Conservation (phyloP, 2,888 invertebrate genomes). For the Punctoribates punctum region DNA sequence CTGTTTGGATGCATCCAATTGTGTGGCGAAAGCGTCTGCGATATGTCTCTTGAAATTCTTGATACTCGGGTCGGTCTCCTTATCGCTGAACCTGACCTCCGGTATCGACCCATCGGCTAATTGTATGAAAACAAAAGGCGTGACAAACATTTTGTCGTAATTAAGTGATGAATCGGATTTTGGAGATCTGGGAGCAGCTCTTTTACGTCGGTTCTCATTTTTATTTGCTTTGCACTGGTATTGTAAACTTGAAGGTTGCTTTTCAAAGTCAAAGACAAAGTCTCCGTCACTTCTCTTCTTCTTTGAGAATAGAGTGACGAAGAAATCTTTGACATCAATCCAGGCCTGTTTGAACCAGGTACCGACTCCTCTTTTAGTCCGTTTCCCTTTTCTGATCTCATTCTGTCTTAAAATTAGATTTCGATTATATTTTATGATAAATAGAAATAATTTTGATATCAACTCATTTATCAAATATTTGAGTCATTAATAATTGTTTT, state of each 20-base stretch:
- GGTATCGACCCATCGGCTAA: slow-evolving; percentile 46
- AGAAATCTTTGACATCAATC: slow-evolving; percentile 39
- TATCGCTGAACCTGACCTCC: slow-evolving; percentile 47
- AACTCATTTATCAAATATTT: neutral
- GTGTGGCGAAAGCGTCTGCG: slow-evolving; percentile 46
- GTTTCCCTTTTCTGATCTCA: neutral
- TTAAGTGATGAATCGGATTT: neutral
- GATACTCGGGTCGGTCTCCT: slow-evolving; percentile 44
- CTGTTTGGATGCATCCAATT: slow-evolving; percentile 43
- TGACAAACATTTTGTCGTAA: slow-evolving; percentile 37
- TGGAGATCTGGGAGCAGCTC: neutral
- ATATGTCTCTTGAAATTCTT: slow-evolving; percentile 48
- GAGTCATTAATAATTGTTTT: neutral
- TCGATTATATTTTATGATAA: neutral
- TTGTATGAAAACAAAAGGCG: slow-evolving; percentile 48
- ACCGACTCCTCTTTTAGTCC: slow-evolving; percentile 2
- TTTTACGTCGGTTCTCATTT: neutral
- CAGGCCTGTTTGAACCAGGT: slow-evolving; percentile 39
- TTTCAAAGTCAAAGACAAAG: slow-evolving; percentile 29
- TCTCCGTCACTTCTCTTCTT: neutral
- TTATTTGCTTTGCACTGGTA: slow-evolving; percentile 9
- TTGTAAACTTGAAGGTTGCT: neutral
- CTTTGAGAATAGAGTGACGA: slow-evolving; percentile 34
- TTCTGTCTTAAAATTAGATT: neutral
- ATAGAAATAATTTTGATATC: neutral